Evolutionary conservation across 2,888 invertebrate genomes (phyloP), one percentile per base, ranked within the genome.

Genomic region (Tromatobia lineatoria): DNA sequence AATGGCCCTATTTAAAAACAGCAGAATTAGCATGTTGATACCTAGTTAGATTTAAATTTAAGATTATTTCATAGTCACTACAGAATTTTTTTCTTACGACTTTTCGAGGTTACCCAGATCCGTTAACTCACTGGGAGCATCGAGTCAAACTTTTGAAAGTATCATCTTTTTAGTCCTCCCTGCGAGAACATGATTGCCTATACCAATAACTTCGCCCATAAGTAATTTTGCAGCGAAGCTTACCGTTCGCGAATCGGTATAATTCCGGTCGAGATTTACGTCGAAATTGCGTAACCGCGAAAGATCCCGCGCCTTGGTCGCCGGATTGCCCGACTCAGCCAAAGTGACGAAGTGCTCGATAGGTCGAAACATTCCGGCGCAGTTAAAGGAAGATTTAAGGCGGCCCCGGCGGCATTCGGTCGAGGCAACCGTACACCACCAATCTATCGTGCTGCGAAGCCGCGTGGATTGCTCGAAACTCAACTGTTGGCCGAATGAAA

Each of bases 361-460:
- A 80, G 83, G 76, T 83, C 71, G 76, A 71, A 76, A 52, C 74
- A 79, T 80, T 80, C 80, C 76, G 76, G 47, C 64, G 87, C 87
- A 88, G 77, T 90, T 89, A 88, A 88, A 86, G 29, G 85, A 88
- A 90, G 90, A 91, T 90, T 90, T 90, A 90, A 88, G 84, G 85
- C 88, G 64, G 67, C 77, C 73, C 67, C 71, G 71, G 34, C 54
- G 74, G 74, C 74, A 61, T 61, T 38, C 45, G 18, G 47, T 52
- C 59, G 71, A 76, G 29, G 34, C 50, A 25, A 61, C 15, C 52
- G 34, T 20, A 34, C 50, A 42, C 45, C 73, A 54, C 69, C 57
- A 66, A 64, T 83, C 75, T 78, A 74, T 75, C 79, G 70, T 70
- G 45, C 47, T 74, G 64, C 82, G 47, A 82, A 79, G 67, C 67